Percentiles rank a stretch among this genome's conserved stretches.
phyloP scores from a whole-genome alignment of 2,888 invertebrate species.

The Lithophane leautieri region DNA sequence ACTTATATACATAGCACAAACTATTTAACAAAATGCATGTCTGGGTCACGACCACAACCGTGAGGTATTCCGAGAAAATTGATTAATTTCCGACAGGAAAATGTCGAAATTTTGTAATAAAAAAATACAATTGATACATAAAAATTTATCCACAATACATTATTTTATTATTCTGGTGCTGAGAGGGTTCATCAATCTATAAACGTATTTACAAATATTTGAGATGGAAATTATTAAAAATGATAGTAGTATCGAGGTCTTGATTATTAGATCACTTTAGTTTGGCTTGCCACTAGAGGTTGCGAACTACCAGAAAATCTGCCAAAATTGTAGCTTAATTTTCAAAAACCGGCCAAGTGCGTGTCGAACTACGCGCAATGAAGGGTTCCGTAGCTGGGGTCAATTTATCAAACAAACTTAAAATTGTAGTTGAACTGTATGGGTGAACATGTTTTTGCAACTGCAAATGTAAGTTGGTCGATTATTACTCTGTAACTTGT shows the following conservation, averaged over 20 bases:
- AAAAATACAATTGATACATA: slow-evolving; percentile 52
- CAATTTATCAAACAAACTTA: no score
- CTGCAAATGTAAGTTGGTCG: no score
- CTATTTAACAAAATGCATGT: slow-evolving; percentile 68
- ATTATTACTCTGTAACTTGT: no score
- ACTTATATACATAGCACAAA: slow-evolving; percentile 65
- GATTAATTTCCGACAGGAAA: slow-evolving; percentile 46
- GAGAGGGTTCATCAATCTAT: slow-evolving; percentile 42
- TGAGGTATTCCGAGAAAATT: slow-evolving; percentile 52
- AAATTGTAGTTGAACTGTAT: no score
- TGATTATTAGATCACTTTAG: slow-evolving; percentile 6
- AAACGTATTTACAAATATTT: slow-evolving; percentile 47
- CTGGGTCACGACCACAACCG: slow-evolving; percentile 53
- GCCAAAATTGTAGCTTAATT: neutral
- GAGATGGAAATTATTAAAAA: slow-evolving; percentile 34
- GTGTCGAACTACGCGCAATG: no score
- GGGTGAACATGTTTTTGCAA: no score
- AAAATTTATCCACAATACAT: slow-evolving; percentile 57
- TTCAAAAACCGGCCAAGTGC: no score
- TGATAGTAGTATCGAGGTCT: slow-evolving; percentile 2
- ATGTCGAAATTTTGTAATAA: slow-evolving; percentile 15
- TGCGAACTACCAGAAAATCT: neutral
- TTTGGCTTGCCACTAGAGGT: neutral
- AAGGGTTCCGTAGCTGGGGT: no score
- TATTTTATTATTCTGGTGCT: slow-evolving; percentile 31